A percentile compares a stretch with the other conserved stretches of the same genome.
Evolutionary conservation across 2,888 invertebrate species (phyloP).

Genomic region (Nemoura dubitans): DNA sequence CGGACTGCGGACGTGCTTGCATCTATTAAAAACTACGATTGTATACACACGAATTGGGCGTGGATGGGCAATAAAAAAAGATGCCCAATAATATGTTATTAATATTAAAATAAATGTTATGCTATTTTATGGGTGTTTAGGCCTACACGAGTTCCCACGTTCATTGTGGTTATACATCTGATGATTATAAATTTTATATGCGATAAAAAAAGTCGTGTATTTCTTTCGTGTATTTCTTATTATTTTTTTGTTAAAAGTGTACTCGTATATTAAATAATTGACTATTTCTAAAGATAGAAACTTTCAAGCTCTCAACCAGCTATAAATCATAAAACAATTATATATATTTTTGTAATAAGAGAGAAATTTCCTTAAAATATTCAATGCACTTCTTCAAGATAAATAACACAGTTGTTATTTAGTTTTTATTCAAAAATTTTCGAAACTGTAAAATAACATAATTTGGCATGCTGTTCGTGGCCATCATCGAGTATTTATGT

Average conservation of each 20-base stretch:
- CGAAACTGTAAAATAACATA: too few species aligned
- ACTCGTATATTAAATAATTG: background rate
- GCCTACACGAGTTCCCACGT: constrained; percentile 29
- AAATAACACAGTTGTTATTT: too few species aligned
- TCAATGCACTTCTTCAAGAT: too few species aligned
- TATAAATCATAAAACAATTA: too few species aligned
- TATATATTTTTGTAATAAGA: too few species aligned
- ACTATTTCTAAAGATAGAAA: background rate
- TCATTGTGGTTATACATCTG: constrained; percentile 9
- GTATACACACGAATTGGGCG: constrained; percentile 23
- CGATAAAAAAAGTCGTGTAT: background rate
- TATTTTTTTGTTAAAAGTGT: background rate
- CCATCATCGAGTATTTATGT: too few species aligned
- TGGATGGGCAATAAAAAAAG: background rate
- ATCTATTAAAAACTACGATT: background rate
- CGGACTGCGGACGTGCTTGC: background rate
- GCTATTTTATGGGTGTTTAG: constrained; percentile 28
- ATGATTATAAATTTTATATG: constrained; percentile 3
- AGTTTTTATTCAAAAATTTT: too few species aligned
- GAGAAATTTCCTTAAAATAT: too few species aligned
- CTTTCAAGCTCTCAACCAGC: too few species aligned
- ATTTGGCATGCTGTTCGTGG: too few species aligned
- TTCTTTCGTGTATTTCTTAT: constrained; percentile 3
- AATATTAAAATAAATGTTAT: constrained; percentile 9
- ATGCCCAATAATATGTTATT: background rate